A percentile compares a stretch with the other conserved stretches of the same genome.
These are phyloP conservation scores for Isurus oxyrinchus DNA, from an alignment of 2,113 vertebrate genomes.

Conservation along the genomic window DNA sequence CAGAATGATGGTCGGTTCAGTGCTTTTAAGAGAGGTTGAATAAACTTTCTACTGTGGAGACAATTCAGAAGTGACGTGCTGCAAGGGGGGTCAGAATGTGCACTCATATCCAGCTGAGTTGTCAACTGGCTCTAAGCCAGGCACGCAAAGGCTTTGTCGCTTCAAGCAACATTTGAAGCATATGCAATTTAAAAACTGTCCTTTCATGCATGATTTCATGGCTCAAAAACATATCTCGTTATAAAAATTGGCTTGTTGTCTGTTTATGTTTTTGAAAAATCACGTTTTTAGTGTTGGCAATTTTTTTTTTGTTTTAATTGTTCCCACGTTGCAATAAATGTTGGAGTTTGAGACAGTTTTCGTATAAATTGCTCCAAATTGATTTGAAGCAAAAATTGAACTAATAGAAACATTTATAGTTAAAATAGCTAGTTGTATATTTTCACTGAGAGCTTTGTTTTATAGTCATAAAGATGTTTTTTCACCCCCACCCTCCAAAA, in stretches of 20 bases:
- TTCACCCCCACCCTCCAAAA: neutral
- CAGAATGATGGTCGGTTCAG: constrained; percentile 66
- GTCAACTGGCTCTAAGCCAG: constrained; percentile 81
- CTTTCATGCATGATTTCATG: constrained; percentile 65
- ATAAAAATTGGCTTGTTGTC: constrained; percentile 33
- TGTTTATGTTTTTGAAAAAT: neutral
- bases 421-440: neutral
- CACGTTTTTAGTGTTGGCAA: constrained; percentile 29
- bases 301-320: constrained; percentile 36
- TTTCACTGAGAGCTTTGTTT: neutral
- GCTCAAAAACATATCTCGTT: constrained; percentile 41
- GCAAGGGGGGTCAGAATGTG: constrained; percentile 69
- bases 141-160: constrained; percentile 69
- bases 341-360: neutral
- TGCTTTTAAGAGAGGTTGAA: constrained; percentile 79
- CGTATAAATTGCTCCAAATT: neutral
- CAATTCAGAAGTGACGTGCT: constrained; percentile 82
- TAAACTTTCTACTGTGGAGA: constrained; percentile 88
- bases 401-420: neutral
- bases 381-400: neutral
- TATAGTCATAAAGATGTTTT: neutral
- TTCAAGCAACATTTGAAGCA: constrained; percentile 68
- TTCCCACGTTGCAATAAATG: neutral
- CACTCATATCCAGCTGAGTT: constrained; percentile 88
- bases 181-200: constrained; percentile 65